phyloP scores from a whole-genome alignment of 2,113 vertebrate species.

The Rhadina sibilatrix region DNA sequence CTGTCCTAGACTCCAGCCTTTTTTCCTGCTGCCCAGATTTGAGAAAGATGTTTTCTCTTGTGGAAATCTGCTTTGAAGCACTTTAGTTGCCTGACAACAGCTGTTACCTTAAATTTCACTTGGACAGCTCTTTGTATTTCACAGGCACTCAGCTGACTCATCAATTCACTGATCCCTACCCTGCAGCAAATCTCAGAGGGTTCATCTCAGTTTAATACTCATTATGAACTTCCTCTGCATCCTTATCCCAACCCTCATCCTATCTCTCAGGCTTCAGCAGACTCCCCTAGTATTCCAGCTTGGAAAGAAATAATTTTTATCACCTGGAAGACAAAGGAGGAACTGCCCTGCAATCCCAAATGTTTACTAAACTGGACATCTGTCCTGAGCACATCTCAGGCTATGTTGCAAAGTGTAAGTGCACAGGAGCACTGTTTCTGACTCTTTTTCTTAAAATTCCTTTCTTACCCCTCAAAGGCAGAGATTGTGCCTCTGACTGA shows the following conservation, averaged over 20 bases:
- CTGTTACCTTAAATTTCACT: not conserved
- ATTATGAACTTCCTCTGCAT: not conserved
- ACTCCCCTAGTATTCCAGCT: not conserved
- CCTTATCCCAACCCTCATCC: not conserved
- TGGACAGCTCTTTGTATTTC: not conserved
- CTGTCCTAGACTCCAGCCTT: not conserved
- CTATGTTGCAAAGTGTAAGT: not conserved
- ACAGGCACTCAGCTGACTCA: not conserved
- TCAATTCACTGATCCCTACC: not conserved
- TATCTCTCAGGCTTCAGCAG: not conserved
- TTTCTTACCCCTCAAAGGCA: not conserved
- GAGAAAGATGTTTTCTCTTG: not conserved
- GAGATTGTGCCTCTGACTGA: not conserved
- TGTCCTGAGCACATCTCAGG: not conserved
- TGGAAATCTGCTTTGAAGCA: not conserved
- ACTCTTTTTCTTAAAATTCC: not conserved
- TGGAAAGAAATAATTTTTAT: not conserved
- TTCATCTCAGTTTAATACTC: not conserved
- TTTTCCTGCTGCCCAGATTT: not conserved
- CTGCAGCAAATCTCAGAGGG: not conserved
- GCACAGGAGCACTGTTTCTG: not conserved
- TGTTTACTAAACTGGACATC: not conserved
- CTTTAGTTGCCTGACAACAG: not conserved
- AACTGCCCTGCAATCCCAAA: not conserved
- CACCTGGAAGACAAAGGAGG: not conserved